These are phyloP conservation scores for Neoniphon sammara DNA, from an alignment of 2,797 vertebrate genomes.

Conservation along the genomic window DNA sequence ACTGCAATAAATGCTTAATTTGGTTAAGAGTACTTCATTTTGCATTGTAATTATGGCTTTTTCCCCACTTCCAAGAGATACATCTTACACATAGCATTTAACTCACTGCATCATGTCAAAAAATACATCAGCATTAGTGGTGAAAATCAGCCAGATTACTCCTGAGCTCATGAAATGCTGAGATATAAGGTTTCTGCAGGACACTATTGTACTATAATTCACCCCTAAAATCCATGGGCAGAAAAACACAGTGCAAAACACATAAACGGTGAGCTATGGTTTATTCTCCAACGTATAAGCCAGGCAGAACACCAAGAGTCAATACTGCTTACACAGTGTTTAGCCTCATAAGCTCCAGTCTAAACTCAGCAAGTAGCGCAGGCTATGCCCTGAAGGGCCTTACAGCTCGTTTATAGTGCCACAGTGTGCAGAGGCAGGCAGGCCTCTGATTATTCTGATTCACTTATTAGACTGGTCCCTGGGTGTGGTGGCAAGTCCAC, in stretches of 20 bases:
- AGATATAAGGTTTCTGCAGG: background rate
- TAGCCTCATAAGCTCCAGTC: slow-evolving; percentile 56
- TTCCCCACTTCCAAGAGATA: too few species aligned
- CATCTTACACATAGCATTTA: too few species aligned
- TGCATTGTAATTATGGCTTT: too few species aligned
- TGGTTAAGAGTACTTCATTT: too few species aligned
- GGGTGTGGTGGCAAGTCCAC: slow-evolving; percentile 52
- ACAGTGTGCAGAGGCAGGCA: slow-evolving; percentile 67
- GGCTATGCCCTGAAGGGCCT: slow-evolving; percentile 63
- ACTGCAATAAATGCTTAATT: too few species aligned
- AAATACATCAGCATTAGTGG: too few species aligned
- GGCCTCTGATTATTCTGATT: slow-evolving; percentile 70
- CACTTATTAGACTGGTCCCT: slow-evolving; percentile 72
- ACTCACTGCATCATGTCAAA: too few species aligned
- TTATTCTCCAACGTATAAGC: slow-evolving; percentile 45
- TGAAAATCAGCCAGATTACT: too few species aligned
- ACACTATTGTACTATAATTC: background rate
- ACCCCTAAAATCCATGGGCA: slow-evolving; percentile 20
- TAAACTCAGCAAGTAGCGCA: slow-evolving; percentile 65
- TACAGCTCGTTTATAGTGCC: slow-evolving; percentile 64
- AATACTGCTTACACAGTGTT: slow-evolving; percentile 71
- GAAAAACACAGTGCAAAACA: slow-evolving; percentile 14
- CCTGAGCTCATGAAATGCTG: background rate
- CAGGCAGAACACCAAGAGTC: slow-evolving; percentile 53
- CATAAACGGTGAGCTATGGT: slow-evolving; percentile 19